phyloP scores from a whole-genome alignment of 2,113 vertebrate species.

The Daboia siamensis region DNA sequence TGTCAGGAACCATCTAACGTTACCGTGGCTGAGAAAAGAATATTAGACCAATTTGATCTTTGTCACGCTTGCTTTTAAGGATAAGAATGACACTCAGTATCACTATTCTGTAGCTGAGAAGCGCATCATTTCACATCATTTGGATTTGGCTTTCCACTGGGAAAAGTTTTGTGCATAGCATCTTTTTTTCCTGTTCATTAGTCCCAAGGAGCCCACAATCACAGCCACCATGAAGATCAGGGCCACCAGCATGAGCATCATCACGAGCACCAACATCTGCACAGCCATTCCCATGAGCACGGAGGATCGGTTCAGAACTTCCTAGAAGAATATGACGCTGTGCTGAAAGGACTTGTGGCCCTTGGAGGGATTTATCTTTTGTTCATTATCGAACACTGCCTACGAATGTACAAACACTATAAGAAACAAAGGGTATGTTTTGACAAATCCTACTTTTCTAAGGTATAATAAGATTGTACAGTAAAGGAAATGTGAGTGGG shows the following conservation, averaged over 20 bases:
- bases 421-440: constrained; percentile 80
- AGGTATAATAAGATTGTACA: rapidly evolving
- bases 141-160: background rate
- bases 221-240: constrained; percentile 67
- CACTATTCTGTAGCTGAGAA: background rate
- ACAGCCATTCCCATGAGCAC: constrained; percentile 61
- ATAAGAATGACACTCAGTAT: background rate
- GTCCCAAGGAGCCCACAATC: constrained; percentile 89
- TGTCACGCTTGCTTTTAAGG: background rate
- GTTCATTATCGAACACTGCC: constrained; percentile 95
- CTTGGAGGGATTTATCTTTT: constrained; percentile 93
- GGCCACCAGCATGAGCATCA: constrained; percentile 33
- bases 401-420: constrained; percentile 95
- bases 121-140: background rate
- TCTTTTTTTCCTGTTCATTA: constrained; percentile 42
- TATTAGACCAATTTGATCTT: background rate
- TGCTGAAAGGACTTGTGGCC: constrained; percentile 93
- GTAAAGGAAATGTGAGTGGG: background rate
- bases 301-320: constrained; percentile 55
- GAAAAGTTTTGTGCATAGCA: background rate
- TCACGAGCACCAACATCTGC: constrained; percentile 61
- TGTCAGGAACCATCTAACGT: background rate
- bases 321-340: constrained; percentile 81
- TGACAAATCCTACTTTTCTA: background rate
- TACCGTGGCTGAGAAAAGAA: background rate